Evolutionary conservation across 2,113 vertebrate species (phyloP).

Genomic region (Elachura formosa): DNA sequence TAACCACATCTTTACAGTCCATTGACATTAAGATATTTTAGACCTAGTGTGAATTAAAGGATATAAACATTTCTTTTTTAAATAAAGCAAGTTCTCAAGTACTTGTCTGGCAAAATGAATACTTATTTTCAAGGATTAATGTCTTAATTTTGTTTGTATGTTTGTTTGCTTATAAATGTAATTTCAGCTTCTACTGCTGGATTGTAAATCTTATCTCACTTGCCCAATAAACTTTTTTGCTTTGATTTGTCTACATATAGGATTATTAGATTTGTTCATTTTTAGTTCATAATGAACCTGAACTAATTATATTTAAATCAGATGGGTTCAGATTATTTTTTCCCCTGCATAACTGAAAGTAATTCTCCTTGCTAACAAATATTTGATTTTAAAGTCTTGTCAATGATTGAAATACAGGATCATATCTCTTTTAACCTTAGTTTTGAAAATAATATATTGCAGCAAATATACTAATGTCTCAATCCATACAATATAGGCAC

Average conservation of each 20-base stretch:
- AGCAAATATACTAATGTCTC: not conserved
- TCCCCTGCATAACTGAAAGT: not conserved
- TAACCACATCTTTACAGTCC: not conserved
- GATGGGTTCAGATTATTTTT: not conserved
- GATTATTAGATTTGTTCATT: not conserved
- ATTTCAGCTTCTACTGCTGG: not conserved
- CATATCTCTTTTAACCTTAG: not conserved
- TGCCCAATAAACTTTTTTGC: not conserved
- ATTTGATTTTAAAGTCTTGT: not conserved
- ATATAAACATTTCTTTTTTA: no score
- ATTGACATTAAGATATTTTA: not conserved
- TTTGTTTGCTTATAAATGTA: not conserved
- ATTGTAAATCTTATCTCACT: not conserved
- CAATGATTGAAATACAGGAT: not conserved
- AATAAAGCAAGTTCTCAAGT: accelerated
- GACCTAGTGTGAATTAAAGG: not conserved
- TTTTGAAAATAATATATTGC: not conserved
- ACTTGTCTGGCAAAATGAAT: not conserved
- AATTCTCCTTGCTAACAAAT: not conserved
- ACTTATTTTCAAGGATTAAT: not conserved
- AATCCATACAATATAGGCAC: not conserved
- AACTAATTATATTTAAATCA: not conserved
- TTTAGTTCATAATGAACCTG: not conserved
- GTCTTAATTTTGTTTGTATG: not conserved
- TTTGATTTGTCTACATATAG: not conserved